phyloP scores from a whole-genome alignment of 2,888 invertebrate genomes.

The Cryptus armator region DNA sequence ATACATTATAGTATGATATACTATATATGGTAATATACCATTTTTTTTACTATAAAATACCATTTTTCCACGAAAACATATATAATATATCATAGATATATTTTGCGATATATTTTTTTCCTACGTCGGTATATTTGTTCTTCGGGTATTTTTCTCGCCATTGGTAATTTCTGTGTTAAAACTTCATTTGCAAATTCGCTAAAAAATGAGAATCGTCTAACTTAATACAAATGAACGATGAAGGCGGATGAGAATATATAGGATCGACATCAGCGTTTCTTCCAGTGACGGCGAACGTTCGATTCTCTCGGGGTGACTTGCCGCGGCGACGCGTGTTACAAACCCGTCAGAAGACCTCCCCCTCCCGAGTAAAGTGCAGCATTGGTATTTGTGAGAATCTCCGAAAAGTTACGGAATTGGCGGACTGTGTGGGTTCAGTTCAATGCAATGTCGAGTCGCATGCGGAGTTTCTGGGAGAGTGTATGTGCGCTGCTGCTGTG shows the following conservation, averaged over 20 bases:
- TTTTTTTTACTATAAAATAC: too few species aligned
- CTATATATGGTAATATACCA: too few species aligned
- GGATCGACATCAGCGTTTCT: constrained; percentile 43
- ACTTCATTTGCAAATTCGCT: not conserved
- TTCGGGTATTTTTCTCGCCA: not conserved
- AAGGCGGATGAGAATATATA: constrained; percentile 28
- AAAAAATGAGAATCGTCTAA: constrained; percentile 8
- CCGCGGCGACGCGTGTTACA: constrained; percentile 5
- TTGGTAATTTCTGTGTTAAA: not conserved
- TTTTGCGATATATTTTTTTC: too few species aligned
- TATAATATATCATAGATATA: not conserved
- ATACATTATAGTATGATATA: too few species aligned
- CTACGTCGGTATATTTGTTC: too few species aligned
- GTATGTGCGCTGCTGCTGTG: constrained; percentile 37
- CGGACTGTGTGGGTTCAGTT: constrained; percentile 35
- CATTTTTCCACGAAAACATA: too few species aligned
- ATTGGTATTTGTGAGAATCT: constrained; percentile 46
- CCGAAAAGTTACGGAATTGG: constrained; percentile 40
- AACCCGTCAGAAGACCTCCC: not conserved
- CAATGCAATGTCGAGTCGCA: constrained; percentile 51
- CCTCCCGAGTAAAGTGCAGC: constrained; percentile 4
- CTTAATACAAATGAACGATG: constrained; percentile 23
- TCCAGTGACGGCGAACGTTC: constrained; percentile 16
- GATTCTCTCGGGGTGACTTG: constrained; percentile 8
- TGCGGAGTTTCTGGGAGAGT: constrained; percentile 36